Percentiles rank a stretch among this genome's conserved stretches.
Evolutionary conservation across 2,888 invertebrate species (phyloP).

Genomic region (Caenorhabditis afra): DNA sequence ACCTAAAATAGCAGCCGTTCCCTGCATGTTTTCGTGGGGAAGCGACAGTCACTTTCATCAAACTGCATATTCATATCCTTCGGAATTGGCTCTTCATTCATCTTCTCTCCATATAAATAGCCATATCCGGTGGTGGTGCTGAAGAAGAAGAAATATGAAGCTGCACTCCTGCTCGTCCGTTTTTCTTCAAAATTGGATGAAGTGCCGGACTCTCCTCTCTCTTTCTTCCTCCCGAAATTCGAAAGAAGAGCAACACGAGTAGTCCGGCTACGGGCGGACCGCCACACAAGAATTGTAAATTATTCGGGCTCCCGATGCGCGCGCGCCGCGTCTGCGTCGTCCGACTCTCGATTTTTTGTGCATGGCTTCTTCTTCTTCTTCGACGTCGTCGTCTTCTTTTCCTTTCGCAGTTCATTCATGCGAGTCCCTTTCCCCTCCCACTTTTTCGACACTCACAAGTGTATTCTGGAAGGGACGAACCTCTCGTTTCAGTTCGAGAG

Average conservation of each 20-base stretch:
- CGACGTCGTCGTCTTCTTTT: constrained; percentile 3
- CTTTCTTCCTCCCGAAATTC: constrained; percentile 23
- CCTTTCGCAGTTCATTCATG: constrained; percentile 43
- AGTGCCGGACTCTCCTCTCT: constrained; percentile 39
- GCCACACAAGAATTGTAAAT: constrained; percentile 55
- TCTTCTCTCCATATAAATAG: constrained; percentile 34
- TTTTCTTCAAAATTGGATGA: constrained; percentile 59
- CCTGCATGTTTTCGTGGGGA: no score
- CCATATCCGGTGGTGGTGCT: constrained; percentile 24
- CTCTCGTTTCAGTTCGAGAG: no score
- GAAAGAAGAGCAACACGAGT: constrained; percentile 38
- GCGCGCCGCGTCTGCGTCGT: constrained; percentile 39
- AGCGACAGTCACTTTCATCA: constrained; percentile 9
- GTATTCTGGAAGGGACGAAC: background rate
- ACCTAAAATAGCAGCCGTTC: no score
- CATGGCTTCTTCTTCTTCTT: constrained; percentile 44
- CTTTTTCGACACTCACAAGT: constrained; percentile 11
- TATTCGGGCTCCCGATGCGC: constrained; percentile 51
- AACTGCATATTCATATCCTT: constrained; percentile 22
- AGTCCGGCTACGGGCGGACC: constrained; percentile 14
- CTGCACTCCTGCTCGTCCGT: constrained; percentile 20
- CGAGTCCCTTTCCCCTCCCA: constrained; percentile 28
- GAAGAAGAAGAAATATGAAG: constrained; percentile 47
- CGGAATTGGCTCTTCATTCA: background rate
- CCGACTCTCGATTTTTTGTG: constrained; percentile 55